A percentile compares a stretch with the other conserved stretches of the same genome.
phyloP scores from a whole-genome alignment of 2,888 invertebrate genomes.

The Amiota mariae region DNA sequence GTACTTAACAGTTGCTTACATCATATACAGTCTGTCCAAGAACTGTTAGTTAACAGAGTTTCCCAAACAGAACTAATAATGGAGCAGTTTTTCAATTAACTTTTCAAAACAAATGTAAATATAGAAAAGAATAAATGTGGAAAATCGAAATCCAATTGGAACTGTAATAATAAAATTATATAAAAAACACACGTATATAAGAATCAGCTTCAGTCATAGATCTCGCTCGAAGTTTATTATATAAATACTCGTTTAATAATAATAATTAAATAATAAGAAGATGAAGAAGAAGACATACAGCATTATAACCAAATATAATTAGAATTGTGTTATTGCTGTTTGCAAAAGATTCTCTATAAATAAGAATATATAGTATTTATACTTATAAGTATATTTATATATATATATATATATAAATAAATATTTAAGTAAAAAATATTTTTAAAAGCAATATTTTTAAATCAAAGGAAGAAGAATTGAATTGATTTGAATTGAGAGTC shows the following conservation, averaged over 20 bases:
- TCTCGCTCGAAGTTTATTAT: conserved; percentile 51
- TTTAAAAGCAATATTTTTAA: not conserved
- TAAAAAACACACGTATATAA: conserved; percentile 41
- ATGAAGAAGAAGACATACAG: conserved; percentile 15
- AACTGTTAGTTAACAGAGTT: too few relatives aligned
- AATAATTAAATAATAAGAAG: conserved; percentile 53
- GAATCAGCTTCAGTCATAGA: conserved; percentile 68
- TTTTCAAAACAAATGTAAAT: not conserved
- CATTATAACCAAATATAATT: conserved; percentile 29
- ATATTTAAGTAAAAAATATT: not conserved
- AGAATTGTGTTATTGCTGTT: too few relatives aligned
- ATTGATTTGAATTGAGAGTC: not conserved
- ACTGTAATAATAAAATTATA: not conserved
- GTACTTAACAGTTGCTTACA: not conserved
- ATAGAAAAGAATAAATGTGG: conserved; percentile 14
- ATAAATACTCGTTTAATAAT: too few relatives aligned
- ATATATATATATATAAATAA: conserved; percentile 43
- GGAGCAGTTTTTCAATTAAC: conserved; percentile 6
- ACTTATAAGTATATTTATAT: conserved; percentile 43
- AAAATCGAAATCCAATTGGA: too few relatives aligned
- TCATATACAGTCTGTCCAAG: too few relatives aligned
- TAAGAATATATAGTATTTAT: conserved; percentile 39
- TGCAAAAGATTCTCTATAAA: not conserved
- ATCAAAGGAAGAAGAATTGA: not conserved
- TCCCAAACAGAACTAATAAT: not conserved